Percentiles rank a stretch among this genome's conserved stretches.
Conservation (phyloP, 2,888 invertebrate species). For the Ditylenchus weischeri region DNA sequence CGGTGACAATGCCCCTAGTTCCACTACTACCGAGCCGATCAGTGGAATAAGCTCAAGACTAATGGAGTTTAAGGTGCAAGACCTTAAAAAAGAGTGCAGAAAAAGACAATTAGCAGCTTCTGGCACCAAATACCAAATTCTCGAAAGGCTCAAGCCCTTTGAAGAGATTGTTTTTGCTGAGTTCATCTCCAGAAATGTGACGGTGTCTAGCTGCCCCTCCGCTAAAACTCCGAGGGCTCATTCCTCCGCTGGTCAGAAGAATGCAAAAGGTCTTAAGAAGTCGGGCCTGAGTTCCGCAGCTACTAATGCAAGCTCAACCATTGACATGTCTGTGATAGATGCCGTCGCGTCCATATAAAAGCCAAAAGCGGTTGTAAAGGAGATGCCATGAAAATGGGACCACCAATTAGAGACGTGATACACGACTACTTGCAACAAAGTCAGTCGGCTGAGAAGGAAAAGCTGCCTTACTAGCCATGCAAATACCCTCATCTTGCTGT, state of each 20-base stretch:
- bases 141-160: slow-evolving; percentile 77
- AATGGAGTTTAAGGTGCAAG: slow-evolving; percentile 31
- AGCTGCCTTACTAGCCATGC: background rate
- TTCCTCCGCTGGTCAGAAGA: background rate
- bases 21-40: slow-evolving; percentile 18
- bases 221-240: background rate
- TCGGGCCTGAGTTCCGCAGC: background rate
- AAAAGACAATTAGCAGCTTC: slow-evolving; percentile 89
- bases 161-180: slow-evolving; percentile 50
- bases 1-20: slow-evolving; percentile 15
- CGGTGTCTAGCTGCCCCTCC: background rate
- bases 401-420: slow-evolving; percentile 15
- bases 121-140: slow-evolving; percentile 81
- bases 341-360: slow-evolving; percentile 13
- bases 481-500: background rate
- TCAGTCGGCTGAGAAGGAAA: background rate
- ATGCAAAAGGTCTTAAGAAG: background rate
- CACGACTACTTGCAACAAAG: slow-evolving; percentile 22
- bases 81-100: slow-evolving; percentile 71
- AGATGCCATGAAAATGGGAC: background rate
- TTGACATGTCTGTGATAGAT: slow-evolving; percentile 14
- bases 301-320: background rate
- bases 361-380: background rate
- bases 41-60: slow-evolving; percentile 11
- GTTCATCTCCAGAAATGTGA: background rate